Base-by-base conservation (phyloP, 2,113 vertebrate species). In the Nannobrachium achirus region DNA sequence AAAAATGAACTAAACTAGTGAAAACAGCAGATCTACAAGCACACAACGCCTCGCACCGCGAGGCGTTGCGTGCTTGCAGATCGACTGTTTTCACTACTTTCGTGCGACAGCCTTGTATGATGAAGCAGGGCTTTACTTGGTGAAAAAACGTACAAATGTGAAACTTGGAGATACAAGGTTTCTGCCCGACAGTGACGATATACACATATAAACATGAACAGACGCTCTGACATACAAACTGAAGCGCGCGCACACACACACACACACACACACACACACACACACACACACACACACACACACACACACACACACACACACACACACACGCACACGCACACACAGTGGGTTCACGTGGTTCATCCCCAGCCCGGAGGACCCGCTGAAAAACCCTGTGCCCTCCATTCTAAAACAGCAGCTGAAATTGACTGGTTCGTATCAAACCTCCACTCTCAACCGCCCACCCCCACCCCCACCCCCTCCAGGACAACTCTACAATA, bases 301-400 rank as follows among this genome's bases (percentile, higher is more conserved):
- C 38, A 53, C 38, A 53, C 39, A 48, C 53, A 64, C 60, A 58
- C 14, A 46, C 38, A 66, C 2, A 52, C 41, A 66, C 19, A 10
- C 8, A 10, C 44, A 48, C 19, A 2, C n/a, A n/a, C 14, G 14
- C 20, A 25, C 8, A 13, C 60, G n/a, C n/a, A 51, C 45, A 15
- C 56, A 59, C n/a, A 1, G 2, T 8, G 13, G 49, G 86, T 72
- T 84, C 79, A 67, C 49, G 0, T 50, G 80, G 72, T 79, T 83
- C 63, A 75, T 82, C 42, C 56, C 57, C 13, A 2, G 10, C 66
- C 59, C 63, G 33, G 53, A 71, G 73, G 70, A 76, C 75, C 52
- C 56, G 55, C 71, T 81, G 78, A 81, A 82, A 83, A 82, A 83
- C 9, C 8, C 20, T 50, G 60, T 9, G 8, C 56, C 62, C 25